A percentile compares a stretch with the other conserved stretches of the same genome.
phyloP scores from a whole-genome alignment of 2,113 vertebrate genomes.

The Hippolais icterina region DNA sequence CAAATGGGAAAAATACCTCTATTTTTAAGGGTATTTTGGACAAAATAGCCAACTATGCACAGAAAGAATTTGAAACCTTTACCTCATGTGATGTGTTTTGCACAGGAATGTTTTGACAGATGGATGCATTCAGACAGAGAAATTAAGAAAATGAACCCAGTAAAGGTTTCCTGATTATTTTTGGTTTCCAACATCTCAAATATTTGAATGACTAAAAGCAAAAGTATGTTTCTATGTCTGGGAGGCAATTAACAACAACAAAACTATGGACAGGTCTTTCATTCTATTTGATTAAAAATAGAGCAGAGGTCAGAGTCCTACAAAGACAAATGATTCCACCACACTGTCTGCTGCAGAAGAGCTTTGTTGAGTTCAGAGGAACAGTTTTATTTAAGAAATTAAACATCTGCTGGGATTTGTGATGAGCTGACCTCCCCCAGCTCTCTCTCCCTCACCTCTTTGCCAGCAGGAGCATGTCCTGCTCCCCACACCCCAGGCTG shows the following conservation, averaged over 20 bases:
- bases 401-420: neutral
- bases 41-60: neutral
- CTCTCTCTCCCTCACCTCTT: neutral
- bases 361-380: neutral
- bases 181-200: neutral
- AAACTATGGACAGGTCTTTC: neutral
- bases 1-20: neutral
- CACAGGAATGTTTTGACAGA: slow-evolving; percentile 44
- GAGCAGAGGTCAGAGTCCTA: neutral
- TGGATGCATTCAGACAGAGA: slow-evolving; percentile 34
- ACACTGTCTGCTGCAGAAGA: neutral
- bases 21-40: neutral
- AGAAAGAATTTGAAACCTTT: neutral
- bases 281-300: slow-evolving; percentile 19
- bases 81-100: neutral
- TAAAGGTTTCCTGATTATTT: slow-evolving; percentile 27
- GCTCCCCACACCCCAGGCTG: neutral
- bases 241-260: slow-evolving; percentile 29
- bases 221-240: slow-evolving; percentile 42
- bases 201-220: slow-evolving; percentile 39
- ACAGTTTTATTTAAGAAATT: neutral
- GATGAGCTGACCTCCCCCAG: neutral
- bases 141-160: slow-evolving; percentile 12
- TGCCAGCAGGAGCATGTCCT: neutral
- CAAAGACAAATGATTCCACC: neutral